These are phyloP conservation scores for Palythoa caribaeorum DNA, from an alignment of 92 coral and sea anemone species.

Conservation along the genomic window DNA sequence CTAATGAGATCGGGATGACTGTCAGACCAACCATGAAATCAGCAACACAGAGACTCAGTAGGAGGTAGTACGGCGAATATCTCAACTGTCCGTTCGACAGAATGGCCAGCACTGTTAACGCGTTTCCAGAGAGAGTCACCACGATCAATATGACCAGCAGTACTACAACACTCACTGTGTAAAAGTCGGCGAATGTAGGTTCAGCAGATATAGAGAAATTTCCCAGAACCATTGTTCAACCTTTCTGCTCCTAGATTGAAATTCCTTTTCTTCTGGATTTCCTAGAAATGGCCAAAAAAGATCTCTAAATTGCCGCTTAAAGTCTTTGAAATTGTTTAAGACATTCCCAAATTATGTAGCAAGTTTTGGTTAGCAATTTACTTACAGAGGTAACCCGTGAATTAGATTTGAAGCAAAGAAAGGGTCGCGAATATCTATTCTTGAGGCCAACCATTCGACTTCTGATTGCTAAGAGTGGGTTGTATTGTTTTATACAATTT, in stretches of 20 bases:
- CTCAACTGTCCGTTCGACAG: conserved; percentile 10
- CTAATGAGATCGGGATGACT: conserved; percentile 26
- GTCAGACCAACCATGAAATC: conserved; percentile 45
- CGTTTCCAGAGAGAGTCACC: conserved; percentile 18
- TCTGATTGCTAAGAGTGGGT: no score
- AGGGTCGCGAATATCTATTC: no score
- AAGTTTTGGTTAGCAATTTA: no score
- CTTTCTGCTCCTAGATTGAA: not conserved
- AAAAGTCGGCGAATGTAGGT: not conserved
- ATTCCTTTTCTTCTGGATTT: not conserved
- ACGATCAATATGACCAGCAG: conserved; percentile 22
- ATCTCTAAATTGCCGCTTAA: no score
- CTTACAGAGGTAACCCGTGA: no score
- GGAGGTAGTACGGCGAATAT: conserved; percentile 30
- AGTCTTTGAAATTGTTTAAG: no score
- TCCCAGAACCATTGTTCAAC: not conserved
- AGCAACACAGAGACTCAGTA: conserved; percentile 23
- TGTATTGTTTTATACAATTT: no score
- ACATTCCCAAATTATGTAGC: no score
- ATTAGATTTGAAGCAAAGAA: no score
- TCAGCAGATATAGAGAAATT: conserved; percentile 13
- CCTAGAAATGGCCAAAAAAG: not conserved
- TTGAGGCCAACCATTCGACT: no score
- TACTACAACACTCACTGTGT: not conserved
- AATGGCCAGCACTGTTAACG: conserved; percentile 27